Percentiles rank a stretch among this genome's conserved stretches.
Evolutionary conservation across 2,888 invertebrate species (phyloP).

Genomic region (Pandemis corylana): DNA sequence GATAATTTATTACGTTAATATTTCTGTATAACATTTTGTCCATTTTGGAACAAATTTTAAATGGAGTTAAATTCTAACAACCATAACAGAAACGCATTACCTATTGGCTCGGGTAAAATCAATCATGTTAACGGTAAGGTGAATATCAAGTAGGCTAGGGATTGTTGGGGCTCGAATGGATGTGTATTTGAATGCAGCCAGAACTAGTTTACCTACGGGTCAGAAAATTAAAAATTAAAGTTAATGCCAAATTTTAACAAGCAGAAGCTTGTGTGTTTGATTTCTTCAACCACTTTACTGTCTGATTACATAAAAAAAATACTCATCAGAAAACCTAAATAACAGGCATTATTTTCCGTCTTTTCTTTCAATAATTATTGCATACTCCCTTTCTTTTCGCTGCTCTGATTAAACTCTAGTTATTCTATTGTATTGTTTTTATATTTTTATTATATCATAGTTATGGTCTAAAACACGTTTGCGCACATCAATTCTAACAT

Average conservation of each 20-base stretch:
- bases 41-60: slow-evolving; percentile 4
- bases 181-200: not conserved
- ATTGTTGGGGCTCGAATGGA: not conserved
- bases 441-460: too few relatives aligned
- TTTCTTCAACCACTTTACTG: too few relatives aligned
- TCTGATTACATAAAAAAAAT: too few relatives aligned
- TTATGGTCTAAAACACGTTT: not conserved
- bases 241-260: too few relatives aligned
- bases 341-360: too few relatives aligned
- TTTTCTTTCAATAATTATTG: too few relatives aligned
- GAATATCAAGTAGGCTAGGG: slow-evolving; percentile 25
- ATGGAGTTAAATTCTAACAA: not conserved
- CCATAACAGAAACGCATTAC: slow-evolving; percentile 11
- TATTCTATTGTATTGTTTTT: too few relatives aligned
- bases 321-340: too few relatives aligned
- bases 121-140: slow-evolving; percentile 29
- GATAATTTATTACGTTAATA: slow-evolving; percentile 9
- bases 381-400: too few relatives aligned
- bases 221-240: too few relatives aligned
- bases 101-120: slow-evolving; percentile 15
- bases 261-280: too few relatives aligned
- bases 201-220: not conserved
- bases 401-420: too few relatives aligned
- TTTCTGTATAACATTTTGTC: not conserved
- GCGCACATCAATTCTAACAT: not conserved